Evolutionary conservation across 2,888 invertebrate species (phyloP).

Genomic region (Crocallis elinguaria): DNA sequence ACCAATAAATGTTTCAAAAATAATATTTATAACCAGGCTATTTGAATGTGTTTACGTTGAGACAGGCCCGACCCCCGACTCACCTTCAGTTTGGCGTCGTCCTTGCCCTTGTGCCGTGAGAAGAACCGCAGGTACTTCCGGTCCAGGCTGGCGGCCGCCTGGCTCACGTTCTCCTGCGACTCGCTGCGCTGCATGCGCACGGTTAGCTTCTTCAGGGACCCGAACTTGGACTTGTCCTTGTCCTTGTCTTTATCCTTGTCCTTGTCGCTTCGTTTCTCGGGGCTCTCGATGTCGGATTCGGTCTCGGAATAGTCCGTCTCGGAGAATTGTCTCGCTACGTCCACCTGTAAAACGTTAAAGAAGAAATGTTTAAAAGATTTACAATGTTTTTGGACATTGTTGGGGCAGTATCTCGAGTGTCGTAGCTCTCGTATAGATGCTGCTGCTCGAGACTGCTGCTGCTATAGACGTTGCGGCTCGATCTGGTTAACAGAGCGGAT

Average conservation of each 20-base stretch:
- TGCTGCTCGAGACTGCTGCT: too few relatives aligned
- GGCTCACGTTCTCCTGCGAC: slow-evolving; percentile 74
- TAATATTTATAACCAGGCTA: too few relatives aligned
- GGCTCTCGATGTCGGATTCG: slow-evolving; percentile 65
- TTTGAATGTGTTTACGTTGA: background rate
- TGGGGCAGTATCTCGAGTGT: too few relatives aligned
- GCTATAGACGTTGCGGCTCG: too few relatives aligned
- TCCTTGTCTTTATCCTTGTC: slow-evolving; percentile 47
- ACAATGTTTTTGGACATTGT: too few relatives aligned
- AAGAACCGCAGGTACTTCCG: slow-evolving; percentile 87
- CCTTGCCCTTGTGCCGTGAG: slow-evolving; percentile 72
- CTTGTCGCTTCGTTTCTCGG: slow-evolving; percentile 49
- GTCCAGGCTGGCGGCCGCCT: slow-evolving; percentile 86
- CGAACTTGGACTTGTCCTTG: slow-evolving; percentile 60
- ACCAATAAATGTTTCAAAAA: too few relatives aligned
- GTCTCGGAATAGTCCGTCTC: slow-evolving; percentile 87
- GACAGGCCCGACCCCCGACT: background rate
- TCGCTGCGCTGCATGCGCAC: slow-evolving; percentile 72
- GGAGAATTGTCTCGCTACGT: slow-evolving; percentile 77
- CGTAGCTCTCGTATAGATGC: background rate
- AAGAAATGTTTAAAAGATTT: background rate
- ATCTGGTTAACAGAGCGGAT: too few relatives aligned
- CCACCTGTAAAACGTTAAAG: slow-evolving; percentile 50
- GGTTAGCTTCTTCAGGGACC: slow-evolving; percentile 54
- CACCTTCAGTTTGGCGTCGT: slow-evolving; percentile 72